phyloP scores from a whole-genome alignment of 2,113 vertebrate species.

The Tapirus terrestris region DNA sequence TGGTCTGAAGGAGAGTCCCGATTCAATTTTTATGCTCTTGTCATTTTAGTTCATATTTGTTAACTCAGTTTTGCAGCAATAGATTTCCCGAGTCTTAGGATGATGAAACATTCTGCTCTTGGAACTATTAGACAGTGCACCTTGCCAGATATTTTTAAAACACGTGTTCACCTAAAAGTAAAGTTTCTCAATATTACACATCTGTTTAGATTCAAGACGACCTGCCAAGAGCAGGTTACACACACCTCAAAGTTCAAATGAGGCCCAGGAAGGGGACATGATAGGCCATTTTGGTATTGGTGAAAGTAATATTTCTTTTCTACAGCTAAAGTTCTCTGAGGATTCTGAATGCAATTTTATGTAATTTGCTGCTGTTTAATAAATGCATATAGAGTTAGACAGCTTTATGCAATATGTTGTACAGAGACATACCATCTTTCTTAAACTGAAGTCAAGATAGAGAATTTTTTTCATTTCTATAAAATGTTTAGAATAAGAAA shows the following conservation, averaged over 20 bases:
- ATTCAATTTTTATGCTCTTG: neutral
- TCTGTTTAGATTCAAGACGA: neutral
- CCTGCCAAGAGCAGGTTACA: neutral
- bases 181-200: neutral
- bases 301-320: neutral
- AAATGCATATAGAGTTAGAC: neutral
- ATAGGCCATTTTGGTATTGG: neutral
- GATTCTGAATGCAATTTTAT: neutral
- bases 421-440: neutral
- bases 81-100: neutral
- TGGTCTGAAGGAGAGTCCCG: neutral
- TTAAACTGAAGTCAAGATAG: neutral
- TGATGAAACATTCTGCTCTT: neutral
- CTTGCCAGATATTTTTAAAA: conserved; percentile 4
- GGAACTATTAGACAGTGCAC: neutral
- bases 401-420: neutral
- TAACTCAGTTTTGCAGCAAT: neutral
- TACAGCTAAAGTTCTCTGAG: neutral
- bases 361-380: neutral
- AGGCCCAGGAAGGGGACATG: neutral
- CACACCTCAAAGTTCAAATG: neutral
- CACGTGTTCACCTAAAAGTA: neutral
- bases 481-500: neutral
- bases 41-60: neutral
- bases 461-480: conserved; percentile 32